Conservation (phyloP, 2,888 invertebrate genomes). For the Tridacna gigas region DNA sequence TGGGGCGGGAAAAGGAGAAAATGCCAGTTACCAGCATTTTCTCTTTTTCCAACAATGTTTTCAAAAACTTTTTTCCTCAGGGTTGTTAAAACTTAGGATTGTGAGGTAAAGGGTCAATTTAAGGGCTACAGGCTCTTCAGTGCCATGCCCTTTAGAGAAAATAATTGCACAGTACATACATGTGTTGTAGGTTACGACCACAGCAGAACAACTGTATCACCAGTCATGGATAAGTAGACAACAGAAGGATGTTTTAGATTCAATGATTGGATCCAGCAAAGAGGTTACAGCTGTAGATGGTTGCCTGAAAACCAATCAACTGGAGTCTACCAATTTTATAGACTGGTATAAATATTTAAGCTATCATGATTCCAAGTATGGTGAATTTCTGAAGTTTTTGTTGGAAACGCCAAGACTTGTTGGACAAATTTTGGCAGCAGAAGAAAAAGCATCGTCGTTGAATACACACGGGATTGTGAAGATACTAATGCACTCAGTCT, state of each 20-base stretch:
- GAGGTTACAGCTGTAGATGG: conserved; percentile 92
- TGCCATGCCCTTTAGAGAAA: too few species aligned
- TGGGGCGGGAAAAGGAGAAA: neutral
- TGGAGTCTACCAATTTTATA: conserved; percentile 84
- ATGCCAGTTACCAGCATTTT: neutral
- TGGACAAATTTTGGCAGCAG: conserved; percentile 88
- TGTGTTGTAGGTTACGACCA: conserved; percentile 75
- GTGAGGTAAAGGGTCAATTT: too few species aligned
- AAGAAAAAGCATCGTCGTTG: conserved; percentile 86
- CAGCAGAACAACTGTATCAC: conserved; percentile 88
- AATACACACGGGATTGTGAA: conserved; percentile 64
- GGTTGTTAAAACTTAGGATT: too few species aligned
- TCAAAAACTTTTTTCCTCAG: neutral
- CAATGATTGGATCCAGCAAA: conserved; percentile 90
- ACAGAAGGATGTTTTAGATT: conserved; percentile 88
- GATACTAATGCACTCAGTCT: conserved; percentile 83
- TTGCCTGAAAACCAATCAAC: conserved; percentile 88
- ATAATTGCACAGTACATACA: too few species aligned
- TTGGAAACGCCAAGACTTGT: conserved; percentile 90
- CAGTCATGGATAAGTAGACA: conserved; percentile 95
- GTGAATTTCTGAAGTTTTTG: conserved; percentile 89
- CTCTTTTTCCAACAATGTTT: neutral
- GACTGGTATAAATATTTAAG: conserved; percentile 90
- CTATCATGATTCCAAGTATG: conserved; percentile 90
- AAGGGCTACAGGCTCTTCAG: too few species aligned